Evolutionary conservation across 2,888 invertebrate genomes (phyloP).

Genomic region (Himalopsyche kuldschensis): DNA sequence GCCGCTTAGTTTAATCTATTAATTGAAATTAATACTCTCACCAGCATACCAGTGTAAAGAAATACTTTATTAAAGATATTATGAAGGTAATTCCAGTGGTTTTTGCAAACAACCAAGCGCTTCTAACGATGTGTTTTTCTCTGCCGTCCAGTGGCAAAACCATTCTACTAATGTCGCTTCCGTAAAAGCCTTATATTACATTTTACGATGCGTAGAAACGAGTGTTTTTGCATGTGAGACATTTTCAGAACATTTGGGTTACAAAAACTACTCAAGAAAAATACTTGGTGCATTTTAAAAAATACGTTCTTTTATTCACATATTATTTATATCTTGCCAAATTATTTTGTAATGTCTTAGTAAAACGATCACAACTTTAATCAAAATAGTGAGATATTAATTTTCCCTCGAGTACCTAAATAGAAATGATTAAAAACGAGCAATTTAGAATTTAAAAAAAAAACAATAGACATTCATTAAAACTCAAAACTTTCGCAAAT

Average conservation of each 20-base stretch:
- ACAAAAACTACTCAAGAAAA: background rate
- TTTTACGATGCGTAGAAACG: background rate
- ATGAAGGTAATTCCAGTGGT: background rate
- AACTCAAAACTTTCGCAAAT: too few relatives aligned
- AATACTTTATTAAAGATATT: background rate
- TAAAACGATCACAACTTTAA: too few relatives aligned
- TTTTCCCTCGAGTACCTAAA: too few relatives aligned
- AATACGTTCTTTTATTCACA: background rate
- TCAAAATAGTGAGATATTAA: too few relatives aligned
- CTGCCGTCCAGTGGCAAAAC: background rate
- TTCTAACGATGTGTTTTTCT: background rate
- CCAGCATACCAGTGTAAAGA: background rate
- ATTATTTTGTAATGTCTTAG: too few relatives aligned
- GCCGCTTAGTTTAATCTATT: background rate
- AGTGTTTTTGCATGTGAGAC: background rate
- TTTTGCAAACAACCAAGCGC: background rate
- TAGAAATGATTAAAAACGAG: too few relatives aligned
- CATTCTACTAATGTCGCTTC: background rate
- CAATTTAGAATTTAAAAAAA: too few relatives aligned
- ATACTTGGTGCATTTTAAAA: background rate
- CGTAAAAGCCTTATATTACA: constrained; percentile 1
- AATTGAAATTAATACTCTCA: background rate
- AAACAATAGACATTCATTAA: too few relatives aligned
- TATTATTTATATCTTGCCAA: too few relatives aligned
- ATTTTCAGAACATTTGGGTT: background rate